Evolutionary conservation across 1,140 invertebrate genomes (phyloP).

Genomic region (Drosophila pandora): DNA sequence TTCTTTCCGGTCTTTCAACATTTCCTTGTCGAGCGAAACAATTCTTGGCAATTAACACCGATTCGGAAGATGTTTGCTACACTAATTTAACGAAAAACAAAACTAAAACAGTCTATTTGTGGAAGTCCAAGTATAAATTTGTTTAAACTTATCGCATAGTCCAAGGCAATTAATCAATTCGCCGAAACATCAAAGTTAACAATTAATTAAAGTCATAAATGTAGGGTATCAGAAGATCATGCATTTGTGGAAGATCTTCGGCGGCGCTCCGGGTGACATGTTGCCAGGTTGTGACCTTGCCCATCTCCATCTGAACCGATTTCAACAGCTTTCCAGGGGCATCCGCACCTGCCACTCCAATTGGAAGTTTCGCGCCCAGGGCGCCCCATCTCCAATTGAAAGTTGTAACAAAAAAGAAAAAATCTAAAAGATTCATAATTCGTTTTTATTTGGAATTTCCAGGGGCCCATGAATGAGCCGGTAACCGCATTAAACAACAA

Average conservation of each 20-base stretch:
- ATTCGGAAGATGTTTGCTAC: constrained; percentile 26
- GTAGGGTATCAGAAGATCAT: constrained; percentile 48
- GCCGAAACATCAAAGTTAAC: constrained; percentile 39
- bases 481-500: constrained; percentile 53
- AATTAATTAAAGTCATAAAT: constrained; percentile 51
- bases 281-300: constrained; percentile 57
- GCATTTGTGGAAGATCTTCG: constrained; percentile 31
- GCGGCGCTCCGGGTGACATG: constrained; percentile 47
- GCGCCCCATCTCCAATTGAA: constrained; percentile 60
- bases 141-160: constrained; percentile 29
- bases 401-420: constrained; percentile 48
- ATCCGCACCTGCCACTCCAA: constrained; percentile 59
- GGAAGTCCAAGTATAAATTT: constrained; percentile 12
- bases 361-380: constrained; percentile 36
- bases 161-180: constrained; percentile 37
- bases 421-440: constrained; percentile 8
- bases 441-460: constrained; percentile 31
- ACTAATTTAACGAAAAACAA: constrained; percentile 32
- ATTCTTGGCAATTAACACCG: constrained; percentile 39
- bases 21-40: constrained; percentile 23
- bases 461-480: constrained; percentile 33
- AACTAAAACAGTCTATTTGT: constrained; percentile 12
- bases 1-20: neutral
- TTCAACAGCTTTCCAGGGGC: constrained; percentile 68
- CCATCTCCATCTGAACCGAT: constrained; percentile 44